A percentile compares a stretch with the other conserved stretches of the same genome.
Conservation (phyloP, 1,140 invertebrate species). For the Dreissena rostriformis region DNA sequence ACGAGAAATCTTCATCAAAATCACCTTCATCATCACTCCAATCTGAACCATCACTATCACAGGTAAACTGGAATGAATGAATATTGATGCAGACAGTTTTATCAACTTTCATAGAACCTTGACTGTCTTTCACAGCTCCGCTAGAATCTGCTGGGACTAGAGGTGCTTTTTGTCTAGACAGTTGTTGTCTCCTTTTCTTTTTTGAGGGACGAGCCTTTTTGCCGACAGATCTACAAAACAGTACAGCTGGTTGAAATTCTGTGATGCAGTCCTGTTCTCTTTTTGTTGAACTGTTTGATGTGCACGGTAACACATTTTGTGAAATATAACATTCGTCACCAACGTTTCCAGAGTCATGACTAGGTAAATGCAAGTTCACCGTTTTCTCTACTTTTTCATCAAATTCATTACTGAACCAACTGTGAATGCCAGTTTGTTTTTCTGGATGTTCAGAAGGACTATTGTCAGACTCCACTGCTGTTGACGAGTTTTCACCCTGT, state of each 20-base stretch:
- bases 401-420: conserved; percentile 50
- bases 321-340: neutral
- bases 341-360: neutral
- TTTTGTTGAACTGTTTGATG: neutral
- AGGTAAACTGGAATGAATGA: conserved; percentile 9
- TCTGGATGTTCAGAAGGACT: neutral
- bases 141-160: neutral
- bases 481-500: neutral
- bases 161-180: conserved; percentile 34
- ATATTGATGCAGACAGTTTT: conserved; percentile 3
- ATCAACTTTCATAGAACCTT: conserved; percentile 33
- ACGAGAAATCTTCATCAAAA: conserved; percentile 38
- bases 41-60: conserved; percentile 52
- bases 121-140: neutral
- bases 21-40: conserved; percentile 47
- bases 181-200: conserved; percentile 38
- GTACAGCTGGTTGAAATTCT: neutral
- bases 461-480: neutral
- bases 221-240: conserved; percentile 22
- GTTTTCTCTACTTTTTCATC: conserved; percentile 6
- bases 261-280: neutral
- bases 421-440: conserved; percentile 11
- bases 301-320: neutral
- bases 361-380: neutral
- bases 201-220: conserved; percentile 39